These are phyloP conservation scores for Cotesia congregata DNA, from an alignment of 2,888 invertebrate genomes.

Conservation along the genomic window DNA sequence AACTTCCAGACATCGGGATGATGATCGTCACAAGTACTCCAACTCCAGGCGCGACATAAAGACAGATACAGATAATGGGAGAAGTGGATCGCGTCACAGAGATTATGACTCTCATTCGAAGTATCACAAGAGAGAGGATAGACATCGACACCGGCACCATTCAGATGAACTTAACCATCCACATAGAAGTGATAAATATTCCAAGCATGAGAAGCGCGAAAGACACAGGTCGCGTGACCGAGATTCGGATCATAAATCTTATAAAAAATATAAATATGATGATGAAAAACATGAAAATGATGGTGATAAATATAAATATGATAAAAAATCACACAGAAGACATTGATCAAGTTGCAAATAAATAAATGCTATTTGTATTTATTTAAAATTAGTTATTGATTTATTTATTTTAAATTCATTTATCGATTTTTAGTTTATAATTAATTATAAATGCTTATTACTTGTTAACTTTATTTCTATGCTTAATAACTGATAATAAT, in stretches of 20 bases:
- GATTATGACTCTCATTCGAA: slow-evolving; percentile 20
- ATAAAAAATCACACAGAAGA: background rate
- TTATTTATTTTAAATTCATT: background rate
- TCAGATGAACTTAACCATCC: background rate
- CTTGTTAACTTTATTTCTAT: too few relatives aligned
- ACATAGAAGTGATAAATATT: background rate
- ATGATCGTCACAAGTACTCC: slow-evolving; percentile 18
- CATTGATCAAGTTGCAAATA: background rate
- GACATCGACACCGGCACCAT: background rate
- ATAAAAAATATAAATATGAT: too few relatives aligned
- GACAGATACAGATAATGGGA: background rate
- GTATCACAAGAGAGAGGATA: background rate
- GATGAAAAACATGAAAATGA: too few relatives aligned
- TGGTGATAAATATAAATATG: background rate
- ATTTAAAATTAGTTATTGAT: background rate
- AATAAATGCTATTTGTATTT: background rate
- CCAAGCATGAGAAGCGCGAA: slow-evolving; percentile 22
- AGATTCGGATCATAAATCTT: slow-evolving; percentile 9
- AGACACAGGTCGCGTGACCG: slow-evolving; percentile 44
- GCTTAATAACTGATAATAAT: too few relatives aligned
- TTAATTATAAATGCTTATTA: too few relatives aligned
- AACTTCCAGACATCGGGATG: background rate
- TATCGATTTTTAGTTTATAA: background rate
- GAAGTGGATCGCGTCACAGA: slow-evolving; percentile 43
- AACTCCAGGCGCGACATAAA: slow-evolving; percentile 17